A percentile compares a stretch with the other conserved stretches of the same genome.
phyloP scores from a whole-genome alignment of 1,140 invertebrate species.

The Megathymus violae region DNA sequence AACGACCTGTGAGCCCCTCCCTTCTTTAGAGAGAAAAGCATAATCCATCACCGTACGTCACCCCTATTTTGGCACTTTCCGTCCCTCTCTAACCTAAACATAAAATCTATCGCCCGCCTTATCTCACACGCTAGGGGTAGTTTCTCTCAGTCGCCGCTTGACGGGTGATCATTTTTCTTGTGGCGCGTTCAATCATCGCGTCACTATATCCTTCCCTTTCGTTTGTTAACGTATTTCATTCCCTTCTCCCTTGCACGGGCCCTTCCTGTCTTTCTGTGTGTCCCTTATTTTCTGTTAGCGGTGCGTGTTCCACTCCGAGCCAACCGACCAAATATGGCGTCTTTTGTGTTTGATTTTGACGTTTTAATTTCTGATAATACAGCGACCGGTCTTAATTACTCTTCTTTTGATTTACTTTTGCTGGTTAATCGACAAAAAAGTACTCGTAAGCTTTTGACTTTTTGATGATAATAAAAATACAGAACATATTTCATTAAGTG shows the following conservation, averaged over 20 bases:
- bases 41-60: constrained; percentile 85
- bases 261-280: constrained; percentile 83
- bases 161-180: constrained; percentile 85
- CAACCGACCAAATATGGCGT: constrained; percentile 81
- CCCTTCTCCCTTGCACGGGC: constrained; percentile 68
- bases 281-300: constrained; percentile 84
- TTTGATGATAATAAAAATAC: constrained; percentile 34
- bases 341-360: constrained; percentile 82
- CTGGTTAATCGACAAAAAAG: constrained; percentile 20
- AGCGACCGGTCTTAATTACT: constrained; percentile 65
- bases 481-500: constrained; percentile 24
- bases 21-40: constrained; percentile 84
- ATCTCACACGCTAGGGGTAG: constrained; percentile 81
- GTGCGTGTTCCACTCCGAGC: constrained; percentile 80
- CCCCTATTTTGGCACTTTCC: constrained; percentile 81
- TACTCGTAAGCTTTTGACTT: constrained; percentile 36
- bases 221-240: constrained; percentile 57
- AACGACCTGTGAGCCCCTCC: constrained; percentile 84
- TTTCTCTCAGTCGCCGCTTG: constrained; percentile 84
- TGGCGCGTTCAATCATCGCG: constrained; percentile 85
- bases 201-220: constrained; percentile 80
- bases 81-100: constrained; percentile 54
- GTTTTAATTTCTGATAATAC: constrained; percentile 81
- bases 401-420: constrained; percentile 39
- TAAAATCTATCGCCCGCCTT: constrained; percentile 55